Percentiles rank a stretch among this genome's conserved stretches.
phyloP scores from a whole-genome alignment of 2,888 invertebrate species.

The Brenthis ino region DNA sequence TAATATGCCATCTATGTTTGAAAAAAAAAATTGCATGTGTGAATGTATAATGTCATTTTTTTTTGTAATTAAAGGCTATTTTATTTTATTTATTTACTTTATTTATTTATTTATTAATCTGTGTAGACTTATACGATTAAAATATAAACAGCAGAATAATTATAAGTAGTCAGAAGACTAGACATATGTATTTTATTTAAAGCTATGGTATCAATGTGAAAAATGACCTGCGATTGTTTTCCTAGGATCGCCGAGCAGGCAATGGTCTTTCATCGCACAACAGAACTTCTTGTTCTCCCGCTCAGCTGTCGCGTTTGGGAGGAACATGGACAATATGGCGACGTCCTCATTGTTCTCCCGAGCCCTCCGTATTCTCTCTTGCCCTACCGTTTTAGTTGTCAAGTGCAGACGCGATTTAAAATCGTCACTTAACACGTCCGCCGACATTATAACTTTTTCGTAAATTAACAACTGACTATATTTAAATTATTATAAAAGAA shows the following conservation, averaged over 20 bases:
- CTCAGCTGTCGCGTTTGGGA: slow-evolving; percentile 85
- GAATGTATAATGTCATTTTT: too few relatives aligned
- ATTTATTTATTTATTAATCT: too few relatives aligned
- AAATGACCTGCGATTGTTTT: slow-evolving; percentile 89
- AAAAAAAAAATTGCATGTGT: too few relatives aligned
- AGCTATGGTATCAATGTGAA: neutral
- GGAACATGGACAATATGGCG: slow-evolving; percentile 92
- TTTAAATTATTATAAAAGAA: slow-evolving; percentile 1
- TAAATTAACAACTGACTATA: slow-evolving; percentile 15
- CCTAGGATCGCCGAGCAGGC: slow-evolving; percentile 89
- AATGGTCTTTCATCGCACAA: slow-evolving; percentile 89
- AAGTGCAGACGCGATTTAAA: slow-evolving; percentile 88
- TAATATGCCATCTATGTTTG: too few relatives aligned
- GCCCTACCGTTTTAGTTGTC: slow-evolving; percentile 91
- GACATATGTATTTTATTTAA: too few relatives aligned
- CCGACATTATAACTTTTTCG: slow-evolving; percentile 81
- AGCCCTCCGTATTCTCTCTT: slow-evolving; percentile 89
- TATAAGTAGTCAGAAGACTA: too few relatives aligned
- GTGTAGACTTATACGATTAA: too few relatives aligned
- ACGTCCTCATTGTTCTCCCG: slow-evolving; percentile 93
- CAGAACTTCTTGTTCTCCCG: slow-evolving; percentile 88
- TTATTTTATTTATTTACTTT: too few relatives aligned
- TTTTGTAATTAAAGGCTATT: too few relatives aligned
- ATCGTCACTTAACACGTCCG: slow-evolving; percentile 90
- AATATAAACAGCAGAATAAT: too few relatives aligned